Conservation (phyloP, 2,113 vertebrate species). For the Ptychochromis oligacanthus region DNA sequence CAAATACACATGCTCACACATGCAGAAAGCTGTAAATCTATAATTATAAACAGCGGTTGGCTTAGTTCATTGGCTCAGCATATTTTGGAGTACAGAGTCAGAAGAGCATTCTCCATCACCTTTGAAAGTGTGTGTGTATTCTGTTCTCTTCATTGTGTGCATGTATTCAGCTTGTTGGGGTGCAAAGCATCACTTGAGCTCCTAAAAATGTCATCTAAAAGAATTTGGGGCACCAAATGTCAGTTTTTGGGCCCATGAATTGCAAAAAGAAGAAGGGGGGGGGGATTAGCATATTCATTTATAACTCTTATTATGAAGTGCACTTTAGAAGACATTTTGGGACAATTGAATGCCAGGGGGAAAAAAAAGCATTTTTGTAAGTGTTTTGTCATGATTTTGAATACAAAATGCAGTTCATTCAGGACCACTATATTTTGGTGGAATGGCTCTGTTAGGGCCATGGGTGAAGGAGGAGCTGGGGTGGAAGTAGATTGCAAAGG, state of each 20-base stretch:
- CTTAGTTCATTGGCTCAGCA: conserved; percentile 57
- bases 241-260: not conserved
- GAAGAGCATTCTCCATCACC: conserved; percentile 4
- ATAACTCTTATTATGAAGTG: not conserved
- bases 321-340: not conserved
- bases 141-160: not conserved
- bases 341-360: not conserved
- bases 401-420: not conserved
- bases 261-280: not conserved
- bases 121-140: conserved; percentile 2
- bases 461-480: not conserved
- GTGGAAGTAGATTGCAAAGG: not conserved
- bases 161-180: not conserved
- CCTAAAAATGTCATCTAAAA: not conserved
- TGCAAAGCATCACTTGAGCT: not conserved
- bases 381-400: conserved; percentile 1
- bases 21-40: conserved; percentile 31
- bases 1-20: conserved; percentile 15
- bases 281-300: not conserved
- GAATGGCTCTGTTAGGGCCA: not conserved
- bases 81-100: conserved; percentile 49
- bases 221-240: not conserved
- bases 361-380: not conserved
- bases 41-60: conserved; percentile 51
- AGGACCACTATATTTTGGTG: not conserved